Base-by-base conservation (phyloP, 1,140 invertebrate genomes). In the Parapsyche elsis region DNA sequence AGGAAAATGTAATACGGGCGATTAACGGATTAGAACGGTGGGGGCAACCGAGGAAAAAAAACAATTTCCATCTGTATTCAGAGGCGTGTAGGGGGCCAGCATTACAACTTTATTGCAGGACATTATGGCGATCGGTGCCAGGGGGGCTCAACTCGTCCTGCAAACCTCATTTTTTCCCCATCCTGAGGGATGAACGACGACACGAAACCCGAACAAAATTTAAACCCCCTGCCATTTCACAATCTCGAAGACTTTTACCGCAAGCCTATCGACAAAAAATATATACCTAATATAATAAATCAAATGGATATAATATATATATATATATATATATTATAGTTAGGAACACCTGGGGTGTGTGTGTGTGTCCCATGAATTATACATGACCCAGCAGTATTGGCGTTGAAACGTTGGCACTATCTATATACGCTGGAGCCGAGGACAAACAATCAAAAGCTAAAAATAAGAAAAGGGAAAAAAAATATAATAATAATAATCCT, bases 91-190 rank as follows among this genome's bases (percentile, higher is more conserved):
- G 71, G 24, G n/a, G 38, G 16, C 44, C 24, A 21, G 14, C 21
- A 53, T 75, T 75, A 57, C 23, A 57, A 46, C 24, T 75, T 75
- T 75, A 75, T 75, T 10, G 73, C 24, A 5, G 23, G 23, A 75
- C 45, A 75, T 75, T 57, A 57, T 16, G 21, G 46, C 44, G 23
- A 75, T 75, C 49, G 73, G 14, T 23, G 19, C 24, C 73, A 16
- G 21, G 73, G 46, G 73, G 23, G n/a, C 9, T 16, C 9, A 71
- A 71, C 67, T 71, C 21, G 2, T 67, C 64, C 7, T 12, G 71
- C 30, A 49, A 73, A 73, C 38, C 71, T 16, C n/a, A 71, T 46
- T 73, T 73, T 21, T 73, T 73, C 7, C 30, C 30, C 30, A 38
- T 38, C 30, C 30, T 38, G 7, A 38, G 30, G 30, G 30, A 38